phyloP scores from a whole-genome alignment of 1,140 invertebrate genomes.

The Diorhabda carinulata region DNA sequence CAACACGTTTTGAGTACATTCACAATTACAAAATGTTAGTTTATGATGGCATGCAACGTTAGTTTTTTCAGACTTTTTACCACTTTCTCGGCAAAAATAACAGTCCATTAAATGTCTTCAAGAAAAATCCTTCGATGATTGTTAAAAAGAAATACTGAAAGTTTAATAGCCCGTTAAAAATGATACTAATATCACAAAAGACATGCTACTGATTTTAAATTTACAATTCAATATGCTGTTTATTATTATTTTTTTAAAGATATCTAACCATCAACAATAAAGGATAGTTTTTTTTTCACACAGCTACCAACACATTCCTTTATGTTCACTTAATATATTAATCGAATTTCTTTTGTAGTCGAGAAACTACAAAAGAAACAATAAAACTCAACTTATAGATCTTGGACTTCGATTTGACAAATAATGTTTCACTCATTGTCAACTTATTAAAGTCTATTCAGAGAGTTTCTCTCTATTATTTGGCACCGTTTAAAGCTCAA shows the following conservation, averaged over 20 bases:
- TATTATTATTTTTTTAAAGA: background rate
- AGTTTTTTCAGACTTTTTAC: too few species aligned
- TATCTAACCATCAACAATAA: background rate
- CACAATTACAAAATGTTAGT: too few species aligned
- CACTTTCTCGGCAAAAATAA: too few species aligned
- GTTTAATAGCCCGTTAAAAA: too few species aligned
- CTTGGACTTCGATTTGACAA: background rate
- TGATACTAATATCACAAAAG: too few species aligned
- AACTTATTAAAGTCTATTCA: background rate
- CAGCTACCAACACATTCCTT: background rate
- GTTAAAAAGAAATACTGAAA: too few species aligned
- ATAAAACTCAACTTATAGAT: constrained; percentile 1
- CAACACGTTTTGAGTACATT: too few species aligned
- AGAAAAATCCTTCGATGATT: too few species aligned
- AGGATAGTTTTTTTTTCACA: background rate
- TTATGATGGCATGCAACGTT: too few species aligned
- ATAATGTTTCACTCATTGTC: constrained; percentile 2
- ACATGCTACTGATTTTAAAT: too few species aligned
- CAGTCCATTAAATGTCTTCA: too few species aligned
- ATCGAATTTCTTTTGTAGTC: background rate
- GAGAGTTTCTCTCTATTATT: background rate
- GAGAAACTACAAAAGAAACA: background rate
- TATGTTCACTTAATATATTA: background rate
- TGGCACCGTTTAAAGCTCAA: background rate
- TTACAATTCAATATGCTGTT: too few species aligned